phyloP scores from a whole-genome alignment of 2,113 vertebrate genomes.

The Anguilla rostrata region DNA sequence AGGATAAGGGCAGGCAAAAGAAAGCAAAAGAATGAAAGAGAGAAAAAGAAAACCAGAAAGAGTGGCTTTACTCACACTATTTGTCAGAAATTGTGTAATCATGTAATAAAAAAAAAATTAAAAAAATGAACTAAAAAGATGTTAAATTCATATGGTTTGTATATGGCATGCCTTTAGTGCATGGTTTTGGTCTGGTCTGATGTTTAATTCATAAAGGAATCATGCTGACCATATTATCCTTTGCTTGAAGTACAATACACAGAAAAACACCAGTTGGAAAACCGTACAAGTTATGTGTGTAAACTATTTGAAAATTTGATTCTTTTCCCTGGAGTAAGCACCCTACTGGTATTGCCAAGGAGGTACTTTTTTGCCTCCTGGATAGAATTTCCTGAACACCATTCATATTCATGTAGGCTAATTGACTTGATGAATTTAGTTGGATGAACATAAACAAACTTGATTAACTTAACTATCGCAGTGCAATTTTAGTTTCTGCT shows the following conservation, averaged over 20 bases:
- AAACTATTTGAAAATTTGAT: not conserved
- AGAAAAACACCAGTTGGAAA: not conserved
- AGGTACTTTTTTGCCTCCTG: too few relatives aligned
- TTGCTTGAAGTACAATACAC: not conserved
- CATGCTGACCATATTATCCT: too few relatives aligned
- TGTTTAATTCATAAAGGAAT: not conserved
- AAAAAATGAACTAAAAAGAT: not conserved
- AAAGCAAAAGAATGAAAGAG: not conserved
- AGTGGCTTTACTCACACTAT: not conserved
- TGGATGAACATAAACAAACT: not conserved
- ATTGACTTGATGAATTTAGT: not conserved
- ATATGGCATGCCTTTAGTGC: too few relatives aligned
- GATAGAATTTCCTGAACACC: not conserved
- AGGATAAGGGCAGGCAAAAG: not conserved
- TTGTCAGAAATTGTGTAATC: not conserved
- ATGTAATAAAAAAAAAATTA: not conserved
- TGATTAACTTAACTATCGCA: not conserved
- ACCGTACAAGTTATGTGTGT: not conserved
- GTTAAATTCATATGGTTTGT: too few relatives aligned
- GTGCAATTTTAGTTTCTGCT: not conserved
- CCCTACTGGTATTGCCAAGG: too few relatives aligned
- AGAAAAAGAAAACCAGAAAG: not conserved
- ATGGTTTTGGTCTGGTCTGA: too few relatives aligned
- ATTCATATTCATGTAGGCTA: constrained; percentile 1
- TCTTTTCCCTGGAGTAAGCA: not conserved